Percentiles rank a stretch among this genome's conserved stretches.
Conservation (phyloP, 2,113 vertebrate genomes). For the Chiloscyllium plagiosum region DNA sequence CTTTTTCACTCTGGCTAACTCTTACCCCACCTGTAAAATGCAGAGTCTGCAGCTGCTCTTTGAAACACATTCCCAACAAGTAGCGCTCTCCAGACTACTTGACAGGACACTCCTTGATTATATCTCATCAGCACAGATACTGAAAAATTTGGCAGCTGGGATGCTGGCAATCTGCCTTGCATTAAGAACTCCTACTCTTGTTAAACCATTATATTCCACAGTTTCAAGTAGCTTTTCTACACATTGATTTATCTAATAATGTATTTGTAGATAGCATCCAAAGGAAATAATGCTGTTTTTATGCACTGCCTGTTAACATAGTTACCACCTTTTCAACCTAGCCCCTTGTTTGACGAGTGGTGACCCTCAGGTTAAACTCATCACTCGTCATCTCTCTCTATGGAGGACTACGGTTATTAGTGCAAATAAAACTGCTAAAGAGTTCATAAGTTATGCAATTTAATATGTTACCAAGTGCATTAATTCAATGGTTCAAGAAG, state of each 20-base stretch:
- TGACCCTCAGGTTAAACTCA: too few relatives aligned
- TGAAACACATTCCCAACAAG: not conserved
- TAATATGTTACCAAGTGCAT: not conserved
- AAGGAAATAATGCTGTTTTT: not conserved
- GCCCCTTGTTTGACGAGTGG: too few relatives aligned
- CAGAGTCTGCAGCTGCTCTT: not conserved
- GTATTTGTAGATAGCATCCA: not conserved
- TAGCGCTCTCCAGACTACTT: not conserved
- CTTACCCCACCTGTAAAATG: not conserved
- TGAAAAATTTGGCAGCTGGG: not conserved
- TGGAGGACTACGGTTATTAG: not conserved
- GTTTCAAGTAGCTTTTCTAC: not conserved
- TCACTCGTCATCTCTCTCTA: too few relatives aligned
- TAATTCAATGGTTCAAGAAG: too few relatives aligned
- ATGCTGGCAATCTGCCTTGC: not conserved
- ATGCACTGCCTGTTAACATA: not conserved
- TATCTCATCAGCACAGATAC: not conserved
- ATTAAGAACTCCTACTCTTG: not conserved
- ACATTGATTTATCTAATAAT: not conserved
- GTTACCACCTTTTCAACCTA: not conserved
- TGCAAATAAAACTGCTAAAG: not conserved
- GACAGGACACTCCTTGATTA: not conserved
- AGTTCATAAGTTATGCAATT: not conserved
- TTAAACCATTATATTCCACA: not conserved
- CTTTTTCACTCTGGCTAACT: not conserved